Base-by-base conservation (phyloP, 1,140 invertebrate species). In the Drosophila navojoa region DNA sequence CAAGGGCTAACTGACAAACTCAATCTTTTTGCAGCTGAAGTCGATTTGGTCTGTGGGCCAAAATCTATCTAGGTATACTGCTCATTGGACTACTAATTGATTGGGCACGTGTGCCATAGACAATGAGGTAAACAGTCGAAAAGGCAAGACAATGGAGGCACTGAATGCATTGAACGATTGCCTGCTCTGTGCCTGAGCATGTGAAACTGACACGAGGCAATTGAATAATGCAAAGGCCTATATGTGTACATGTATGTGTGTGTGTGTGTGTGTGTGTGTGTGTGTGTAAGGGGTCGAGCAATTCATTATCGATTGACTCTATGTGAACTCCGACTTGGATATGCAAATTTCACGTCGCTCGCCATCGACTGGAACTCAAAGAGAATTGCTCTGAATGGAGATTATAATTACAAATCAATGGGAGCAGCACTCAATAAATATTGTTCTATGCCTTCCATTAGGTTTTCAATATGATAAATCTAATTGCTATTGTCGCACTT, bases 221-320 rank as follows among this genome's bases (percentile, higher is more conserved):
- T 85, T 85, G 81, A 85, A 85, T 85, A 85, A 86, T 85, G 81
- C 81, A 81, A 71, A 68, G 68, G 54, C 38, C 35, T 38, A 38
- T 11, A 53, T 27, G 42, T 22, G 29, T 38, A 3, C 27, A 52
- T 25, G 55, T 68, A 52, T 25, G 55, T 68, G 62, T 53, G 63
- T 49, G 38, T 15, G 45, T 22, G 22, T 27, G 42, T 22, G 27
- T 27, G 55, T 67, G 62, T 53, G 63, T 49, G 38, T 15, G 52
- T 22, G 27, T 27, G n/a, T 15, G 27, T 27, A 35, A 10, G 35
- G 32, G 55, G 19, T 61, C 49, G 63, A 67, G 71, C 77, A 77
- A 81, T 81, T 77, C 78, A 78, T 77, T 87, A 85, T 87, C 82
- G 81, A 85, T 85, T 85, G 67, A 66, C 40, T 52, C 77, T 70